Conservation (phyloP, 2,113 vertebrate species). For the human (Homo sapiens) region DNA sequence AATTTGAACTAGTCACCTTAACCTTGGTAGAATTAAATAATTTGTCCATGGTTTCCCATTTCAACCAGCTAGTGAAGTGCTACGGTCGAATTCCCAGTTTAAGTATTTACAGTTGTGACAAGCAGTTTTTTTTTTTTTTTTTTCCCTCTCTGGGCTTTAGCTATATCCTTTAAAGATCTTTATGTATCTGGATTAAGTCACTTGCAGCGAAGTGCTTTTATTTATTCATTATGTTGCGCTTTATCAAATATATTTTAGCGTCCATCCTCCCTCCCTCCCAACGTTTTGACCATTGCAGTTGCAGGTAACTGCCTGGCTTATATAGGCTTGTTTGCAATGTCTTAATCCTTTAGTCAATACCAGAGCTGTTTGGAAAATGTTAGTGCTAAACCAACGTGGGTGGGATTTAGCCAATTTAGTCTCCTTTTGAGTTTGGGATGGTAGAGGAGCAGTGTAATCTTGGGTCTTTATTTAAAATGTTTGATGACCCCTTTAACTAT, state of each 20-base stretch:
- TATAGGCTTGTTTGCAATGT: background rate
- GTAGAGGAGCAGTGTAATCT: background rate
- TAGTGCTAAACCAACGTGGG: background rate
- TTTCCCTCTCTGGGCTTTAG: background rate
- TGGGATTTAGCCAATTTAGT: constrained; percentile 54
- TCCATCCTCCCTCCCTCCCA: background rate
- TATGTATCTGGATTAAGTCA: constrained; percentile 26
- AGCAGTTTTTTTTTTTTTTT: background rate
- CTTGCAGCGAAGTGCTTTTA: background rate
- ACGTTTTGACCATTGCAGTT: background rate
- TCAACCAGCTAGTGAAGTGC: background rate
- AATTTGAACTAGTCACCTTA: constrained; percentile 41
- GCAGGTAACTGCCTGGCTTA: constrained; percentile 45
- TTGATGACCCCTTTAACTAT: constrained; percentile 49
- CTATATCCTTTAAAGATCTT: background rate
- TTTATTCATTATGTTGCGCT: constrained; percentile 26
- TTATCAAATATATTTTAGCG: constrained; percentile 7
- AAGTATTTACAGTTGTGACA: constrained; percentile 20
- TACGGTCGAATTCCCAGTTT: constrained; percentile 2
- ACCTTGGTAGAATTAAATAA: constrained; percentile 48
- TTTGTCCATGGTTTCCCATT: constrained; percentile 37
- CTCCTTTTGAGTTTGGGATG: background rate
- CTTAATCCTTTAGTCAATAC: constrained; percentile 34
- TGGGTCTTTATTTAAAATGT: constrained; percentile 47
- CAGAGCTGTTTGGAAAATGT: constrained; percentile 45